Percentiles rank a stretch among this genome's conserved stretches.
These are phyloP conservation scores for Corydoras maculifer DNA, from an alignment of 2,113 vertebrate genomes.

Conservation along the genomic window DNA sequence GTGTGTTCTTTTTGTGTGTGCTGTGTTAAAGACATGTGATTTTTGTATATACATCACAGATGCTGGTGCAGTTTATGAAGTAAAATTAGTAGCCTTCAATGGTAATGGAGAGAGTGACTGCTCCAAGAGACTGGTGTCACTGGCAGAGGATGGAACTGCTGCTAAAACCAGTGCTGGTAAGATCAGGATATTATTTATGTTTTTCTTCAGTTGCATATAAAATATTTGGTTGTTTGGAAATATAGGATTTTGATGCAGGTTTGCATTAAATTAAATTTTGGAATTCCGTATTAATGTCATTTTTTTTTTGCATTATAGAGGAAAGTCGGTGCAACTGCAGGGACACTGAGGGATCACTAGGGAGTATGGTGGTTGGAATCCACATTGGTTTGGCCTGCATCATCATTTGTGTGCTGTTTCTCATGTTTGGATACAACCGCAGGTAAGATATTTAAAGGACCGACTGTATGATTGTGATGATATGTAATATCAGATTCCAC, in stretches of 20 bases:
- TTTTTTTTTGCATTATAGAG: constrained; percentile 11
- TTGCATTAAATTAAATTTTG: too few relatives aligned
- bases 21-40: not conserved
- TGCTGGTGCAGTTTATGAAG: constrained; percentile 57
- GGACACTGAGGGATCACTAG: constrained; percentile 54
- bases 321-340: constrained; percentile 56
- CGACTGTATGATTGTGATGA: not conserved
- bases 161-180: constrained; percentile 48
- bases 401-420: constrained; percentile 70
- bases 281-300: too few relatives aligned
- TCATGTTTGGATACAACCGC: constrained; percentile 69
- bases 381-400: constrained; percentile 71
- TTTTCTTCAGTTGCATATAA: not conserved
- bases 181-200: not conserved
- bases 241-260: too few relatives aligned
- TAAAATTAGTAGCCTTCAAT: constrained; percentile 67
- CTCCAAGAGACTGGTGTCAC: constrained; percentile 60
- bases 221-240: too few relatives aligned
- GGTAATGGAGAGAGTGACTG: constrained; percentile 68
- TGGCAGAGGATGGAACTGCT: constrained; percentile 51
- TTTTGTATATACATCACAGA: constrained; percentile 48
- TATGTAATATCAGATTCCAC: too few relatives aligned
- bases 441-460: constrained; percentile 52
- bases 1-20: too few relatives aligned
- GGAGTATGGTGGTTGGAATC: constrained; percentile 65